Percentiles rank a stretch among this genome's conserved stretches.
Conservation (phyloP, 2,888 invertebrate species). For the Parochlus steinenii region DNA sequence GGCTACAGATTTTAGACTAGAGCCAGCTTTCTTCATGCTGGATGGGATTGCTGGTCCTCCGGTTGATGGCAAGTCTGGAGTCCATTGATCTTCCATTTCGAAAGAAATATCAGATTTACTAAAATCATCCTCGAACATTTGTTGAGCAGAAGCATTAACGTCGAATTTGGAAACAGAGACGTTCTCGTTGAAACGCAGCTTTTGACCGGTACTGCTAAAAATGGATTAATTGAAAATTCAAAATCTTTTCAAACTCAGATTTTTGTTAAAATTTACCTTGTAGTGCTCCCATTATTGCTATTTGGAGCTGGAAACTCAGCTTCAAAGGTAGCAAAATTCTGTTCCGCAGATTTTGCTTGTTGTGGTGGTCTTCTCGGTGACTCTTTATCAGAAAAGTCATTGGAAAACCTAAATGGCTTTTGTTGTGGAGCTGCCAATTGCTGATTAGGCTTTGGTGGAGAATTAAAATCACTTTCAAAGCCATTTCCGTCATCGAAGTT, state of each 20-base stretch:
- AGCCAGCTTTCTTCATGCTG: constrained; percentile 15
- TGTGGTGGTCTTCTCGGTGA: constrained; percentile 18
- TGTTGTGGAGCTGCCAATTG: constrained; percentile 20
- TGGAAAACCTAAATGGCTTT: constrained; percentile 37
- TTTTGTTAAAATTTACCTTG: no score
- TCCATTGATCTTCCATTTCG: constrained; percentile 28
- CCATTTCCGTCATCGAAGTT: constrained; percentile 27
- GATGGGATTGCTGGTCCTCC: constrained; percentile 12
- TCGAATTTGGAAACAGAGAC: constrained; percentile 36
- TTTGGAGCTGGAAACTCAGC: constrained; percentile 13
- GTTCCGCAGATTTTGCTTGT: constrained; percentile 21
- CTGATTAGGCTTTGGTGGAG: constrained; percentile 22
- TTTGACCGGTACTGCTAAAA: constrained; percentile 26
- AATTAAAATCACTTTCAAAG: constrained; percentile 31
- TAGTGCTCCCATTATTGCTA: constrained; percentile 17
- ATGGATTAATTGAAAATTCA: constrained; percentile 34
- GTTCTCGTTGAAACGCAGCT: constrained; percentile 50
- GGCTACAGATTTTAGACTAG: constrained; percentile 13
- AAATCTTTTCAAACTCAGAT: constrained; percentile 15
- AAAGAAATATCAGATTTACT: constrained; percentile 31
- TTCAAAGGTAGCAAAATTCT: constrained; percentile 15
- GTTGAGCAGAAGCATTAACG: constrained; percentile 12
- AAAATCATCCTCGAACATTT: constrained; percentile 39
- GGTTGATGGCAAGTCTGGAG: constrained; percentile 16
- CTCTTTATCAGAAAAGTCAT: constrained; percentile 40